Conservation (phyloP, 1,140 invertebrate species). For the Myzus persicae region DNA sequence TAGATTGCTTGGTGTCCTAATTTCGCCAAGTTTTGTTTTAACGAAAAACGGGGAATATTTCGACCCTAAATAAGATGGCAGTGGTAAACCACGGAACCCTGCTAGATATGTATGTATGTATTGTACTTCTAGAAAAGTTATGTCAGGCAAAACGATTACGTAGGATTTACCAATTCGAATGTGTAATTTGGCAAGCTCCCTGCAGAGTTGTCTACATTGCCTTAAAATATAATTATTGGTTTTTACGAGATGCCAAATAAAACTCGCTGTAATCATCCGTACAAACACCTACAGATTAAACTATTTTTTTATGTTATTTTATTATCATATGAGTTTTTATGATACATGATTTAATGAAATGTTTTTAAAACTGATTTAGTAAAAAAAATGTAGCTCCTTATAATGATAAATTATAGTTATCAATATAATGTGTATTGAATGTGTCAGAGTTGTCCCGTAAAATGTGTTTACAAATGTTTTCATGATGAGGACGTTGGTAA, state of each 20-base stretch:
- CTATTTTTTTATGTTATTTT: background rate
- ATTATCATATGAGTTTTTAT: background rate
- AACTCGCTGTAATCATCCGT: background rate
- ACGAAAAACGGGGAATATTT: constrained; percentile 23
- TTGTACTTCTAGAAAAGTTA: background rate
- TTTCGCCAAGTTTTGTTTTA: constrained; percentile 7
- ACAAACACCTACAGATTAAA: background rate
- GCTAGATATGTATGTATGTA: background rate
- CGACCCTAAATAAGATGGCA: background rate
- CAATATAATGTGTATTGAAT: background rate
- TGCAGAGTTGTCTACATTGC: background rate
- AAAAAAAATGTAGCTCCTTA: no score
- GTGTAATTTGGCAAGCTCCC: background rate
- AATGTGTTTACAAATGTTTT: background rate
- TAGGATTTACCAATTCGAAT: background rate
- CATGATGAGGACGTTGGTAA: background rate
- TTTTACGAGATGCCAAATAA: background rate
- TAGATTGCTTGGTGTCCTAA: constrained; percentile 13
- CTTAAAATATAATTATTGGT: background rate
- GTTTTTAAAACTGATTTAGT: background rate
- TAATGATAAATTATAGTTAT: background rate
- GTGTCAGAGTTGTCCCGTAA: background rate
- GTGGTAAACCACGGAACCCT: background rate
- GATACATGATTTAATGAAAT: background rate
- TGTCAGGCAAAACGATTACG: constrained; percentile 16